Evolutionary conservation across 2,888 invertebrate genomes (phyloP).

Genomic region (Platycheirus albimanus): DNA sequence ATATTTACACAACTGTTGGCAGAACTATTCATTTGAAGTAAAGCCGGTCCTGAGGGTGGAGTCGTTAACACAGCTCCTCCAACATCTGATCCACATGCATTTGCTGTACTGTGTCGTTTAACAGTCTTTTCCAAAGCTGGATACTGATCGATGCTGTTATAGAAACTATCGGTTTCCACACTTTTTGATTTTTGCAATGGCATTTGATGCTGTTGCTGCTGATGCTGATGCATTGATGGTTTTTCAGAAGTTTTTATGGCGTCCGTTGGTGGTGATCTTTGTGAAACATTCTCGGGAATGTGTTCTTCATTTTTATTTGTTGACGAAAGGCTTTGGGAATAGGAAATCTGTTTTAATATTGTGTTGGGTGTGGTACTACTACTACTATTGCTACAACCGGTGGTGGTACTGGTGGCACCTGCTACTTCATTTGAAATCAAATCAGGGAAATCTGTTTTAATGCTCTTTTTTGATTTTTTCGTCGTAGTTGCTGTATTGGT

Average conservation of each 20-base stretch:
- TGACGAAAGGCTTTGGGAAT: constrained; percentile 78
- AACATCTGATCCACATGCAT: constrained; percentile 74
- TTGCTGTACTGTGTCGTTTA: constrained; percentile 80
- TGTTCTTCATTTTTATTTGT: constrained; percentile 52
- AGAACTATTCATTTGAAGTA: constrained; percentile 50
- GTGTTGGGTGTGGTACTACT: constrained; percentile 60
- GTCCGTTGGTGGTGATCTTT: constrained; percentile 29
- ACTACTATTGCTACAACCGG: too few relatives aligned
- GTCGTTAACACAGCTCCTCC: constrained; percentile 22
- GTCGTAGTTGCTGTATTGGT: constrained; percentile 35
- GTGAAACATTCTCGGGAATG: constrained; percentile 2
- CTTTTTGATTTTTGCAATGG: constrained; percentile 82
- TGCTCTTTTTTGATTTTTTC: constrained; percentile 69
- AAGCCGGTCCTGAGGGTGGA: constrained; percentile 35
- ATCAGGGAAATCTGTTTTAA: constrained; percentile 78
- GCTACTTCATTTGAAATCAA: constrained; percentile 73
- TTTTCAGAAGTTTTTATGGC: constrained; percentile 36
- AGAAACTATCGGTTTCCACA: constrained; percentile 80
- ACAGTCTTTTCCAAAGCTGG: constrained; percentile 83
- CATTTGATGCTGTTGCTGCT: constrained; percentile 72
- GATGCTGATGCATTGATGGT: constrained; percentile 52
- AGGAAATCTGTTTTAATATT: constrained; percentile 75
- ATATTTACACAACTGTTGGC: constrained; percentile 36
- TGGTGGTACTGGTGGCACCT: constrained; percentile 47
- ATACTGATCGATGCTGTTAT: constrained; percentile 82